phyloP scores from a whole-genome alignment of 2,113 vertebrate species.

The Actinemys pallida region DNA sequence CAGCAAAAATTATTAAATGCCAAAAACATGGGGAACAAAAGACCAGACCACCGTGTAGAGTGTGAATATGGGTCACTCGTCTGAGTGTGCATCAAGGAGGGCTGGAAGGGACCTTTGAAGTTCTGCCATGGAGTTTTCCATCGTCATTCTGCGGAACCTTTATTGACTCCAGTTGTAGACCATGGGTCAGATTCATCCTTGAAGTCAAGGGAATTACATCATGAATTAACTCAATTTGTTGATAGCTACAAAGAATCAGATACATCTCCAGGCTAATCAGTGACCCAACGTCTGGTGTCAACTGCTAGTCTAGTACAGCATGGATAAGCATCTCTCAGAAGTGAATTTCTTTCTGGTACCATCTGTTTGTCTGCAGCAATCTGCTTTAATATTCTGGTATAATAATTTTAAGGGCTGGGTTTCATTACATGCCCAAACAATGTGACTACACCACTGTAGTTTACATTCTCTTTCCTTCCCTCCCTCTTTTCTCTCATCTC shows the following conservation, averaged over 20 bases:
- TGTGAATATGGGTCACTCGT: neutral
- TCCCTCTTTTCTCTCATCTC: neutral
- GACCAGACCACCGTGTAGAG: neutral
- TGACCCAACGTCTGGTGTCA: neutral
- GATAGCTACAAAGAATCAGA: neutral
- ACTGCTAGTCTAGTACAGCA: neutral
- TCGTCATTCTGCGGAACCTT: neutral
- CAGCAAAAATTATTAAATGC: neutral
- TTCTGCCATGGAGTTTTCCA: conserved; percentile 2
- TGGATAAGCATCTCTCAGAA: neutral
- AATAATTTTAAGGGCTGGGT: neutral
- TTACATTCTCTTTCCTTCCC: neutral
- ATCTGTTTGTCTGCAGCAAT: neutral
- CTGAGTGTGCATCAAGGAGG: neutral
- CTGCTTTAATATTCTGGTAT: conserved; percentile 37
- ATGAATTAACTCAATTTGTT: conserved; percentile 26
- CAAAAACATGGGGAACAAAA: conserved; percentile 9
- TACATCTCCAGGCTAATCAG: conserved; percentile 28
- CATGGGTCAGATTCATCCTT: neutral
- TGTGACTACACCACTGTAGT: conserved; percentile 10
- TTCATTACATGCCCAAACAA: conserved; percentile 10
- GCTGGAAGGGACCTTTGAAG: neutral
- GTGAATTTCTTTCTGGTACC: conserved; percentile 33
- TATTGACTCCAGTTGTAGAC: neutral
- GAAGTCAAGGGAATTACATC: conserved; percentile 11